A percentile compares a stretch with the other conserved stretches of the same genome.
Evolutionary conservation across 2,888 invertebrate genomes (phyloP).

Genomic region (Agapetus fuscipes): DNA sequence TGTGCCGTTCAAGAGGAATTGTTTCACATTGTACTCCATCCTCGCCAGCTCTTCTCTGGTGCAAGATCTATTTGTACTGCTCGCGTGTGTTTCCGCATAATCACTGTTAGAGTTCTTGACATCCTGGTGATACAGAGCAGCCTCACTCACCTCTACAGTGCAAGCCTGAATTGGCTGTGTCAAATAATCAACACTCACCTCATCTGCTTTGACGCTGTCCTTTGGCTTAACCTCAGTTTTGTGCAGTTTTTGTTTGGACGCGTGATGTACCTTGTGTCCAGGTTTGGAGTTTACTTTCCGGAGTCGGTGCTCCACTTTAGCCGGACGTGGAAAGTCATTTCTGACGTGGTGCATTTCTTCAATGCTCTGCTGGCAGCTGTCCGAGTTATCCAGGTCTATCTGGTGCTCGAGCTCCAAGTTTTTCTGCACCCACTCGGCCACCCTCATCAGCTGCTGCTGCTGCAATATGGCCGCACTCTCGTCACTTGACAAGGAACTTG

Average conservation of each 20-base stretch:
- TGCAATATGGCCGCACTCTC: conserved; percentile 47
- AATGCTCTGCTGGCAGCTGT: conserved; percentile 14
- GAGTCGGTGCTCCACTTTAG: conserved; percentile 18
- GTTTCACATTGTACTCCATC: conserved; percentile 71
- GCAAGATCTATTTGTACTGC: conserved; percentile 28
- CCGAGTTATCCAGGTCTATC: conserved; percentile 29
- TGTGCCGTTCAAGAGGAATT: conserved; percentile 53
- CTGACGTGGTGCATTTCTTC: conserved; percentile 21
- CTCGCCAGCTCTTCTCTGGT: conserved; percentile 53
- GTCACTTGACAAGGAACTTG: conserved; percentile 43
- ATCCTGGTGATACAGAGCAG: neutral
- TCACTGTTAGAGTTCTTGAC: conserved; percentile 7
- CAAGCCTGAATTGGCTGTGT: conserved; percentile 1
- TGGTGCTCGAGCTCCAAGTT: conserved; percentile 46
- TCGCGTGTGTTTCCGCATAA: conserved; percentile 16
- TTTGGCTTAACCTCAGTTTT: neutral
- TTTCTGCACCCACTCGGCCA: conserved; percentile 70
- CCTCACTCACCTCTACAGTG: neutral
- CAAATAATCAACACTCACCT: conserved; percentile 2
- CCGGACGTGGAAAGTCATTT: conserved; percentile 19
- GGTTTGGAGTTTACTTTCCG: conserved; percentile 8
- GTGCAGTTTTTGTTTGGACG: neutral
- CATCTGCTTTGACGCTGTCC: neutral
- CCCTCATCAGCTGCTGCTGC: conserved; percentile 55
- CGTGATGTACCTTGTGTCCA: conserved; percentile 13